phyloP scores from a whole-genome alignment of 35 echinoderm and acorn worm genomes.

The Amphiura filiformis region DNA sequence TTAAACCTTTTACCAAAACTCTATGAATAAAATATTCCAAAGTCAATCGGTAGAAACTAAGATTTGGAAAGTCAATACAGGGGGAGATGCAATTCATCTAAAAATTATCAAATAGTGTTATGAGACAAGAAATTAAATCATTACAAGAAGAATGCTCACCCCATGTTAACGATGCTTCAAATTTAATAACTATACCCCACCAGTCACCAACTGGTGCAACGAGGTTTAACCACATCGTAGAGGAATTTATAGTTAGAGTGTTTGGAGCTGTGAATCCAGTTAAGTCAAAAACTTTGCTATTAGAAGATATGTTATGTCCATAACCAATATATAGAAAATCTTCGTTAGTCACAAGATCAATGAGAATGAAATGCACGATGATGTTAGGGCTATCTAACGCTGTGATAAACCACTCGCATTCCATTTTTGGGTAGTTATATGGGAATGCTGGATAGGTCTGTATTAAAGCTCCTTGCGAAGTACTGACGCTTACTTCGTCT shows the following conservation, averaged over 20 bases:
- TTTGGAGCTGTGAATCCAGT: neutral
- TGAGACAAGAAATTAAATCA: no score
- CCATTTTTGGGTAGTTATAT: neutral
- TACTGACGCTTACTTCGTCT: no score
- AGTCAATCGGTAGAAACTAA: no score
- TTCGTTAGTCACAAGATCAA: neutral
- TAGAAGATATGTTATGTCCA: neutral
- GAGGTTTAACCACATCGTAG: neutral
- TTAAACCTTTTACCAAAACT: no score
- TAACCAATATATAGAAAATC: neutral
- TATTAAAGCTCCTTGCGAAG: neutral
- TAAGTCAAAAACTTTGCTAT: neutral
- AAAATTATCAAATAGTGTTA: no score
- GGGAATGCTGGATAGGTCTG: neutral
- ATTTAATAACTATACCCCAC: neutral
- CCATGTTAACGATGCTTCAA: no score
- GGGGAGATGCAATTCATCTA: no score
- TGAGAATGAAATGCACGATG: neutral
- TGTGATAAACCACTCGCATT: neutral
- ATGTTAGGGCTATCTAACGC: neutral
- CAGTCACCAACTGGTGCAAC: neutral
- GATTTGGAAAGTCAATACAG: no score
- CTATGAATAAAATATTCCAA: no score
- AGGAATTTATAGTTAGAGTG: neutral
- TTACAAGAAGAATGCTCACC: no score